Evolutionary conservation across 2,113 vertebrate genomes (phyloP).

Genomic region (Grammomys dolichurus): DNA sequence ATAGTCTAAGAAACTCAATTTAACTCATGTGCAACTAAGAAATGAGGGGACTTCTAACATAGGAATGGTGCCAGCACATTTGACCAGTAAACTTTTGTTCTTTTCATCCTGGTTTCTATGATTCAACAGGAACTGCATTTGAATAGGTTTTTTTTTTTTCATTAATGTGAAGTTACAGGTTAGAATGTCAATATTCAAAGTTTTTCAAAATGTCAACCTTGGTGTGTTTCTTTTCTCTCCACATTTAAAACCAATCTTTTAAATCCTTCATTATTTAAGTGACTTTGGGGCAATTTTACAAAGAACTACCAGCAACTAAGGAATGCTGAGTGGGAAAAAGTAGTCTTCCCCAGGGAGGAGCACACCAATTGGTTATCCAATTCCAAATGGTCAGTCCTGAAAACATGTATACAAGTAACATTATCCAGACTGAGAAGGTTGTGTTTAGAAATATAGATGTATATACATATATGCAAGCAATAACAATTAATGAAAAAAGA

Average conservation of each 20-base stretch:
- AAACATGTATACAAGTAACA: neutral
- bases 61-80: neutral
- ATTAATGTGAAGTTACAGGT: neutral
- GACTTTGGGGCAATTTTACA: conserved; percentile 33
- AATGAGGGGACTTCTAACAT: neutral
- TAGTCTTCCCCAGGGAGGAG: neutral
- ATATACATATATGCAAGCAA: neutral
- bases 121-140: neutral
- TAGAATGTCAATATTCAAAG: neutral
- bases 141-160: neutral
- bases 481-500: neutral
- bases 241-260: conserved; percentile 10
- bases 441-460: neutral
- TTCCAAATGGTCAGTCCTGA: neutral
- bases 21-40: neutral
- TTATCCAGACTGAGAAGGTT: too few relatives aligned
- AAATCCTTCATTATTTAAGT: conserved; percentile 27
- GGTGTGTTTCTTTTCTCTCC: neutral
- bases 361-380: neutral
- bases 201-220: neutral
- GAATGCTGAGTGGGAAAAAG: neutral
- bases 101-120: neutral
- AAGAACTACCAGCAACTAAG: neutral
- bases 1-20: neutral
- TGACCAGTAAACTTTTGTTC: neutral